These are phyloP conservation scores for Chelonus insularis DNA, from an alignment of 1,140 invertebrate species.

Conservation along the genomic window DNA sequence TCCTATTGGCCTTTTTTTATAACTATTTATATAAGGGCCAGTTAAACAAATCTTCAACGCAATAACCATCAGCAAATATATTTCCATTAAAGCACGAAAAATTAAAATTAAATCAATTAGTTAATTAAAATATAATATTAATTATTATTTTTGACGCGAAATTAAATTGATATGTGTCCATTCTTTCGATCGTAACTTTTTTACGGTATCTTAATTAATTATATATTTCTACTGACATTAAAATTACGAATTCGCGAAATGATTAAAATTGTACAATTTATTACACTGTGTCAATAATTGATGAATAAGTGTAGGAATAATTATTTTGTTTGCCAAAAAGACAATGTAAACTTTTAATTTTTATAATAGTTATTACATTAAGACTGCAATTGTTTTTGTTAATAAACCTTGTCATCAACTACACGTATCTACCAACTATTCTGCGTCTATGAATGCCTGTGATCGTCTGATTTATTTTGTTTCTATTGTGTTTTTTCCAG, in stretches of 20 bases:
- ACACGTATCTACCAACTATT: no score
- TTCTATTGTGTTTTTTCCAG: slow-evolving; percentile 27
- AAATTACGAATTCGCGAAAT: no score
- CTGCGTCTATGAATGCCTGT: neutral
- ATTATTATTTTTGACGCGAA: neutral
- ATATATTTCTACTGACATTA: no score
- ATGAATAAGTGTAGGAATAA: no score
- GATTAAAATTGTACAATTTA: no score
- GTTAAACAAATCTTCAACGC: slow-evolving; percentile 1
- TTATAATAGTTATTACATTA: no score
- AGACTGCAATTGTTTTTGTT: no score
- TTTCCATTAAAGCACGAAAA: neutral
- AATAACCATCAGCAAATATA: neutral
- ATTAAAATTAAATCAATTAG: neutral
- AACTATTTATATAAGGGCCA: neutral
- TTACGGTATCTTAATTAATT: neutral
- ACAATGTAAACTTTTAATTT: no score
- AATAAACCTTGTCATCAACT: no score
- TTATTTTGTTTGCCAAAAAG: no score
- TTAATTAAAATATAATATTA: neutral
- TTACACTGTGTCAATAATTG: no score
- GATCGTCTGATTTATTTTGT: neutral
- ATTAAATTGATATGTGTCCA: slow-evolving; percentile 7
- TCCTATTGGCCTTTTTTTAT: slow-evolving; percentile 40
- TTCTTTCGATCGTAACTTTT: neutral